Conservation (phyloP, 2,797 vertebrate genomes). For the Mormyrus hasselquistii region DNA sequence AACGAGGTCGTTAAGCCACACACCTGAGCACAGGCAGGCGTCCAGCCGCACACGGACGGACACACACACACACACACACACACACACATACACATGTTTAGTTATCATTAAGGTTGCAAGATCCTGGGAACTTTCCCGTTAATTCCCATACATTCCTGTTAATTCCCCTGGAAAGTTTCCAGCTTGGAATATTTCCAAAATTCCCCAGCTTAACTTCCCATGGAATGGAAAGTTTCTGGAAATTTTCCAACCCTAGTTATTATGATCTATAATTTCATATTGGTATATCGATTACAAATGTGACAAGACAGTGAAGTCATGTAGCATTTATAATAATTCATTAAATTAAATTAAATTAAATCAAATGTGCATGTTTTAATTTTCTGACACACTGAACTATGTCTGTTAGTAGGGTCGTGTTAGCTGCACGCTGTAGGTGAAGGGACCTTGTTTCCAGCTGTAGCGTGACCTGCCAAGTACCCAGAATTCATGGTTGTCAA, state of each 20-base stretch:
- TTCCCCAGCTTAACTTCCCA: not conserved
- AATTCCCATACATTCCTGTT: not conserved
- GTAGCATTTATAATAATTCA: not conserved
- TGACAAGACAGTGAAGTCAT: not conserved
- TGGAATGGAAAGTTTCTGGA: not conserved
- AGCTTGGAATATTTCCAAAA: not conserved
- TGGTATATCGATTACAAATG: not conserved
- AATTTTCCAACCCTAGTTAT: not conserved
- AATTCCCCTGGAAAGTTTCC: not conserved
- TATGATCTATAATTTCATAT: not conserved
- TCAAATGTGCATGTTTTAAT: not conserved
- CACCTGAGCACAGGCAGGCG: constrained; percentile 50
- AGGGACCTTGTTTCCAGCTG: constrained; percentile 75
- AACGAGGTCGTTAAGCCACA: constrained; percentile 77
- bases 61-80: not conserved
- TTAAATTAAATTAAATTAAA: not conserved
- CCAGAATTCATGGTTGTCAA: constrained; percentile 80
- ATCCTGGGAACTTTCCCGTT: not conserved
- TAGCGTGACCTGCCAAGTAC: constrained; percentile 74
- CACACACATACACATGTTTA: not conserved
- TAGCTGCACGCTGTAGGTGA: not conserved
- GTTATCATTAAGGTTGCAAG: not conserved
- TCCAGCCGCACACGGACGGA: not conserved
- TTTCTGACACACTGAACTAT: not conserved
- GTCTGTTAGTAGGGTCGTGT: not conserved